Evolutionary conservation across 2,888 invertebrate genomes (phyloP).

Genomic region (Apoda limacodes): DNA sequence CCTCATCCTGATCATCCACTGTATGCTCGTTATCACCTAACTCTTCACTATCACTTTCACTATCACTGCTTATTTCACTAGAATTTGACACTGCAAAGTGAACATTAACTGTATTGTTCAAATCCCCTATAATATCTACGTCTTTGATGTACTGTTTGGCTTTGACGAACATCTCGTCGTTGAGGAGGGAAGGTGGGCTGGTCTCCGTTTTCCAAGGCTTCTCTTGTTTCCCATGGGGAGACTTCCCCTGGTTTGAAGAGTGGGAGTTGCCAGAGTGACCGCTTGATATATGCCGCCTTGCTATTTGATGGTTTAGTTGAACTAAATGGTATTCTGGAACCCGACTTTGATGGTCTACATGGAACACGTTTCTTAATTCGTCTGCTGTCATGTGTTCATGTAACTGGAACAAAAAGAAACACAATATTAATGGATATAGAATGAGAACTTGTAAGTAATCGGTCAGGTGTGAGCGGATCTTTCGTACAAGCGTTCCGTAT

Average conservation of each 20-base stretch:
- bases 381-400: constrained; percentile 90
- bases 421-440: neutral
- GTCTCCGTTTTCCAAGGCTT: constrained; percentile 38
- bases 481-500: no score
- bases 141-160: constrained; percentile 47
- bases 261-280: constrained; percentile 35
- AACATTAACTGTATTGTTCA: constrained; percentile 56
- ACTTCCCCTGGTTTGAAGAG: constrained; percentile 32
- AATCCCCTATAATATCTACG: constrained; percentile 51
- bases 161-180: constrained; percentile 58
- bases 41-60: constrained; percentile 31
- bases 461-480: no score
- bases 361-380: constrained; percentile 85
- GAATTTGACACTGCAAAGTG: constrained; percentile 48
- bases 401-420: constrained; percentile 73
- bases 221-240: constrained; percentile 47
- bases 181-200: constrained; percentile 46
- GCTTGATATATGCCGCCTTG: constrained; percentile 52
- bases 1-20: constrained; percentile 49
- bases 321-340: constrained; percentile 90
- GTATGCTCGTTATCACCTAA: constrained; percentile 38
- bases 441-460: constrained; percentile 5
- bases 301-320: constrained; percentile 74
- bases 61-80: constrained; percentile 39
- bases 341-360: constrained; percentile 80